Evolutionary conservation across 2,888 invertebrate species (phyloP).

Genomic region (Drosophila monieri): DNA sequence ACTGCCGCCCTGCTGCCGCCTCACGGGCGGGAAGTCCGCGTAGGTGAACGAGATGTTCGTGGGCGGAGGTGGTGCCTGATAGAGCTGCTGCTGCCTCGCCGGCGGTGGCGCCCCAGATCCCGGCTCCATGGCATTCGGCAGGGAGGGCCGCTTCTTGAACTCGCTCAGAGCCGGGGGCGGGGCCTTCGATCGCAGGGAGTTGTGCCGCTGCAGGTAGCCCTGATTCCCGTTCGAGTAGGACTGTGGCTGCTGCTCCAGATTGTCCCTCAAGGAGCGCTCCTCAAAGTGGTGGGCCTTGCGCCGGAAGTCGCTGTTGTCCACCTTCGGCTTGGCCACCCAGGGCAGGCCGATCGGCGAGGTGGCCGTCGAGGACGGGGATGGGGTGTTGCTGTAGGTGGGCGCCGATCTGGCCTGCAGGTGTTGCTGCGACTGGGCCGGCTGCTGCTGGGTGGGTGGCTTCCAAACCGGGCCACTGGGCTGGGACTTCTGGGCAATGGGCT

Average conservation of each 20-base stretch:
- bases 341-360: slow-evolving; percentile 82
- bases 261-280: slow-evolving; percentile 78
- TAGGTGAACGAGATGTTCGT: slow-evolving; percentile 80
- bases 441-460: slow-evolving; percentile 43
- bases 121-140: slow-evolving; percentile 82
- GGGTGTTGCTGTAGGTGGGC: slow-evolving; percentile 57
- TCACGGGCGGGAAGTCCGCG: slow-evolving; percentile 62
- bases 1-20: slow-evolving; percentile 23
- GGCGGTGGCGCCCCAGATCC: slow-evolving; percentile 26
- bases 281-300: slow-evolving; percentile 86
- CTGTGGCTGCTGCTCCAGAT: slow-evolving; percentile 55
- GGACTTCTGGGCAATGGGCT: slow-evolving; percentile 74
- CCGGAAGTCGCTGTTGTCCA: slow-evolving; percentile 85
- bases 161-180: slow-evolving; percentile 60
- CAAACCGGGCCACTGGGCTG: slow-evolving; percentile 51
- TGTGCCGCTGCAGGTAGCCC: slow-evolving; percentile 76
- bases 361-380: slow-evolving; percentile 76
- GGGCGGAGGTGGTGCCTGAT: slow-evolving; percentile 68
- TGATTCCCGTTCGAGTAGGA: slow-evolving; percentile 14
- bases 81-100: background rate
- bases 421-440: slow-evolving; percentile 22
- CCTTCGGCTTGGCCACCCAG: slow-evolving; percentile 85
- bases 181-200: slow-evolving; percentile 74
- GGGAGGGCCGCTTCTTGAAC: slow-evolving; percentile 81
- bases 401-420: slow-evolving; percentile 29